These are phyloP conservation scores for Tamandua tetradactyla DNA, from an alignment of 2,797 vertebrate genomes.

Conservation along the genomic window DNA sequence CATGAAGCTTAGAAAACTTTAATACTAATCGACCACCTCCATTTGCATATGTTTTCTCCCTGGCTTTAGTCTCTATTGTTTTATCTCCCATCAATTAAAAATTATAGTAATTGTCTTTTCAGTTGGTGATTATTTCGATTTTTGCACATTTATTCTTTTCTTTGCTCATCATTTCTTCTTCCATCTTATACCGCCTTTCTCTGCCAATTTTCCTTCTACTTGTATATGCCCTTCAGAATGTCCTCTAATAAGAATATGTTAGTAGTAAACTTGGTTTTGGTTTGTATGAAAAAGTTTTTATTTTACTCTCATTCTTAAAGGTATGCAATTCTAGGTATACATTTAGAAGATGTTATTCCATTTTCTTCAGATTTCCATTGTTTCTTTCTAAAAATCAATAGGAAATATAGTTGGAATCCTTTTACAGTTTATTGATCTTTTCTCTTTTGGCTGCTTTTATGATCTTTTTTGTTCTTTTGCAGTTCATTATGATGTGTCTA, in stretches of 20 bases:
- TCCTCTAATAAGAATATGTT: neutral
- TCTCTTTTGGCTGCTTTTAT: neutral
- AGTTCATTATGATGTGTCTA: neutral
- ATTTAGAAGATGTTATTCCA: neutral
- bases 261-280: neutral
- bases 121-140: neutral
- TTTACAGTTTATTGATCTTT: neutral
- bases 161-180: constrained; percentile 3
- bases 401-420: neutral
- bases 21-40: neutral
- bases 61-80: neutral
- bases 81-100: neutral
- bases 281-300: neutral
- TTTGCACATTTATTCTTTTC: neutral
- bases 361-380: neutral
- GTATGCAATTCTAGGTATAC: neutral
- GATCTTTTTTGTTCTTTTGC: neutral
- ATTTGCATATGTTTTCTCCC: neutral
- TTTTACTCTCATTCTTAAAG: neutral
- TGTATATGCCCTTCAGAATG: neutral
- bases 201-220: neutral
- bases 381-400: neutral
- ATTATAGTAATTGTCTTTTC: neutral
- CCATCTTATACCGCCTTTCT: neutral
- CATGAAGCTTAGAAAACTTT: neutral